These are phyloP conservation scores for Syngnathoides biaculeatus DNA, from an alignment of 2,113 vertebrate genomes.

Conservation along the genomic window DNA sequence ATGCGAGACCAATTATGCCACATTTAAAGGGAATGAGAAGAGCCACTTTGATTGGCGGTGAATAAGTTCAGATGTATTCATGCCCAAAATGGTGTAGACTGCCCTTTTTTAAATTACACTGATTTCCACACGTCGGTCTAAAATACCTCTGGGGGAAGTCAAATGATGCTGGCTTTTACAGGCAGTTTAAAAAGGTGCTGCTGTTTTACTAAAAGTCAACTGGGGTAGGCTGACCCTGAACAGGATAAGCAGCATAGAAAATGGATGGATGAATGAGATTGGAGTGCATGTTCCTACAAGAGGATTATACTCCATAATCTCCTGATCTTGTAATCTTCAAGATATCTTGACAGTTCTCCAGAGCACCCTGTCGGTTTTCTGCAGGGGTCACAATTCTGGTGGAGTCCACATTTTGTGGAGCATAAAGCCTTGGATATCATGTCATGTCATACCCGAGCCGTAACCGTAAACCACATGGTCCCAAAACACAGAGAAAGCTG, in stretches of 20 bases:
- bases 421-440: neutral
- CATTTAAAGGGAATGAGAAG: too few relatives aligned
- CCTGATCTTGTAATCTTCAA: constrained; percentile 4
- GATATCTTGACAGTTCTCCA: neutral
- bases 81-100: too few relatives aligned
- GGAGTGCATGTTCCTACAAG: neutral
- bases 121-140: too few relatives aligned
- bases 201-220: neutral
- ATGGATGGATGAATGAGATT: neutral
- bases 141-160: too few relatives aligned
- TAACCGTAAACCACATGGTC: neutral
- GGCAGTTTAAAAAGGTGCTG: neutral
- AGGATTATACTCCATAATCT: neutral
- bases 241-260: neutral
- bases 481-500: neutral
- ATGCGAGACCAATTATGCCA: too few relatives aligned
- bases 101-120: too few relatives aligned
- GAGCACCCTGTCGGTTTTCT: neutral
- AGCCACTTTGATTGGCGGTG: too few relatives aligned
- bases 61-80: too few relatives aligned
- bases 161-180: neutral
- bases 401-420: neutral
- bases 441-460: neutral
- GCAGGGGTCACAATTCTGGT: neutral
- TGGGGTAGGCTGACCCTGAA: constrained; percentile 1